A percentile compares a stretch with the other conserved stretches of the same genome.
phyloP scores from a whole-genome alignment of 23 tunicate genomes.

The Trididemnum clinides region DNA sequence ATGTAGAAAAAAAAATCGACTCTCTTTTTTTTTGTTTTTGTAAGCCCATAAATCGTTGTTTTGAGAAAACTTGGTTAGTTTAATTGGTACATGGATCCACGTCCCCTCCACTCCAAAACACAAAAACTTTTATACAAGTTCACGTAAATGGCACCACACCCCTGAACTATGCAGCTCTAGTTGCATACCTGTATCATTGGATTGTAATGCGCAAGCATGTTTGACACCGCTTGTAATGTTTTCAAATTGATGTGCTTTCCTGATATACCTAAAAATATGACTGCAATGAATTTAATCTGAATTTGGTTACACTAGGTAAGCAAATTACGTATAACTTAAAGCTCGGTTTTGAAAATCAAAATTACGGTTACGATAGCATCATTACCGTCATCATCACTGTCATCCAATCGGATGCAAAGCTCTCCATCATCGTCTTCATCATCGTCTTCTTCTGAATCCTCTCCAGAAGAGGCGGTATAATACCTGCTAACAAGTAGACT shows the following conservation, averaged over 20 bases:
- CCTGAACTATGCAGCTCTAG: no score
- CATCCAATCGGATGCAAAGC: constrained; percentile 77
- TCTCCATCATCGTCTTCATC: constrained; percentile 87
- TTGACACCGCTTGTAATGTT: constrained; percentile 89
- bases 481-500: constrained; percentile 44
- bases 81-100: no score
- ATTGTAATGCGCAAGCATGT: constrained; percentile 89
- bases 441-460: constrained; percentile 47
- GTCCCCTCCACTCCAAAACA: no score
- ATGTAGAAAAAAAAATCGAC: neutral
- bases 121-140: neutral
- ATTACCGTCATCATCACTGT: constrained; percentile 65
- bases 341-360: neutral
- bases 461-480: constrained; percentile 88
- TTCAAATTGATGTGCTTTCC: constrained; percentile 85
- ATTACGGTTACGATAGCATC: neutral
- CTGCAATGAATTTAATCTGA: neutral
- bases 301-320: neutral
- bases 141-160: no score
- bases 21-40: neutral
- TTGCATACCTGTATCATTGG: constrained; percentile 82
- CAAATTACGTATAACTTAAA: no score
- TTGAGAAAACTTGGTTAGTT: no score
- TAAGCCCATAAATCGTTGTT: neutral
- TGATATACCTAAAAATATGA: constrained; percentile 69